Conservation (phyloP, 2,888 invertebrate species). For the Synanthedon myopaeformis region DNA sequence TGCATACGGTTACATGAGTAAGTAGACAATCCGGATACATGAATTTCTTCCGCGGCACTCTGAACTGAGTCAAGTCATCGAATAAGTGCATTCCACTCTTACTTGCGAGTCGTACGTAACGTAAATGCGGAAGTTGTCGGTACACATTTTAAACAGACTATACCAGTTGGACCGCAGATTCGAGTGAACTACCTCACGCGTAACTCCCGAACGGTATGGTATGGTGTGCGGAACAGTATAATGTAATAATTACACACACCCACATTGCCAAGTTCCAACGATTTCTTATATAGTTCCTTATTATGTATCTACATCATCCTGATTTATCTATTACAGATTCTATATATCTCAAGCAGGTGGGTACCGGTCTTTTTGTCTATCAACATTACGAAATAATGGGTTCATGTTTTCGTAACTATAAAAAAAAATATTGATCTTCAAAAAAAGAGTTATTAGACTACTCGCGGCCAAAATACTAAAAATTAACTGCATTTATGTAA, state of each 20-base stretch:
- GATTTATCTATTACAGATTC: no score
- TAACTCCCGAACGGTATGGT: not conserved
- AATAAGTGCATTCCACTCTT: not conserved
- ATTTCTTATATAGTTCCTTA: no score
- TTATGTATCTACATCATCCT: no score
- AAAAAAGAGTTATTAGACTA: no score
- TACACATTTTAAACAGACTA: not conserved
- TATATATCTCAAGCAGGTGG: no score
- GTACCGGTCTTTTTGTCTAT: no score
- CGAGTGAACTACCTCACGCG: not conserved
- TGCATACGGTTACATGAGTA: not conserved
- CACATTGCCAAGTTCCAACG: no score
- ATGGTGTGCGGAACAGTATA: not conserved
- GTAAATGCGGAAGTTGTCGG: not conserved
- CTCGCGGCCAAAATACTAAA: no score
- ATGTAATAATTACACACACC: not conserved
- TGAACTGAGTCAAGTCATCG: not conserved
- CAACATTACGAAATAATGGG: no score
- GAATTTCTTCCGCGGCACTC: not conserved
- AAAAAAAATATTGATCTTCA: no score
- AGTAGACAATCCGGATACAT: not conserved
- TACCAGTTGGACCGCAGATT: not conserved
- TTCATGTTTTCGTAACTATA: no score
- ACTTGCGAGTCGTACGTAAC: not conserved
- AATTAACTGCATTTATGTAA: no score